Percentiles rank a stretch among this genome's conserved stretches.
phyloP scores from a whole-genome alignment of 1,140 invertebrate genomes.

The Drosophila orena region DNA sequence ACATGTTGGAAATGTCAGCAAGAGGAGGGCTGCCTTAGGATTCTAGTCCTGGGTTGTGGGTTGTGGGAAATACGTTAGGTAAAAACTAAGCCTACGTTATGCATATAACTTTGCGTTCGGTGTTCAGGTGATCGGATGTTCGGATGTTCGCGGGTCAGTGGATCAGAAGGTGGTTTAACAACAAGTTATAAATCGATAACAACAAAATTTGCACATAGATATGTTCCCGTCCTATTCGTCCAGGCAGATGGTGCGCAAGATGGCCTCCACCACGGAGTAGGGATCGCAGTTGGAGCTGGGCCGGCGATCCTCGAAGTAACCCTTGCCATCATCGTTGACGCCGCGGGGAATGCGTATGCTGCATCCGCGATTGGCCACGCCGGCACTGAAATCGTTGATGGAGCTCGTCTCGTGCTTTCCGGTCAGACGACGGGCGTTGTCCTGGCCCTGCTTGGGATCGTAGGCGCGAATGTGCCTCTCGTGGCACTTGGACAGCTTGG shows the following conservation, averaged over 20 bases:
- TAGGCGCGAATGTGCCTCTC: constrained; percentile 93
- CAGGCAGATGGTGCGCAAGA: constrained; percentile 89
- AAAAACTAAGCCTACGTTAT: constrained; percentile 41
- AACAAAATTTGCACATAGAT: neutral
- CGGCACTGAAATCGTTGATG: constrained; percentile 92
- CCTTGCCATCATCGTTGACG: constrained; percentile 92
- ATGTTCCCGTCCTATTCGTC: constrained; percentile 85
- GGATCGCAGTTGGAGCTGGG: constrained; percentile 95
- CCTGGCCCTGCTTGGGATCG: constrained; percentile 91
- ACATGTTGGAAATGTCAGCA: constrained; percentile 27
- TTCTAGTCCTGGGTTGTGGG: constrained; percentile 23
- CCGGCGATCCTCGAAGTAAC: constrained; percentile 95
- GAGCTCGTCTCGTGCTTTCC: constrained; percentile 91
- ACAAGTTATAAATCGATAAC: constrained; percentile 40
- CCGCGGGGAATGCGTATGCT: constrained; percentile 91
- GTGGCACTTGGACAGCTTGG: constrained; percentile 91
- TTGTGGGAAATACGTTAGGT: constrained; percentile 54
- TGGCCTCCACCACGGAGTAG: constrained; percentile 89
- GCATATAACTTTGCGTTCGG: constrained; percentile 35
- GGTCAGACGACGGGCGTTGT: constrained; percentile 91
- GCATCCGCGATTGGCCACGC: constrained; percentile 90
- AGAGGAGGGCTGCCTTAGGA: constrained; percentile 27
- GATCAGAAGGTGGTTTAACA: constrained; percentile 39
- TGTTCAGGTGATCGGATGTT: constrained; percentile 8
- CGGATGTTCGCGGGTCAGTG: constrained; percentile 25